Conservation (phyloP, 2,888 invertebrate species). For the Eustalomyia histrio region DNA sequence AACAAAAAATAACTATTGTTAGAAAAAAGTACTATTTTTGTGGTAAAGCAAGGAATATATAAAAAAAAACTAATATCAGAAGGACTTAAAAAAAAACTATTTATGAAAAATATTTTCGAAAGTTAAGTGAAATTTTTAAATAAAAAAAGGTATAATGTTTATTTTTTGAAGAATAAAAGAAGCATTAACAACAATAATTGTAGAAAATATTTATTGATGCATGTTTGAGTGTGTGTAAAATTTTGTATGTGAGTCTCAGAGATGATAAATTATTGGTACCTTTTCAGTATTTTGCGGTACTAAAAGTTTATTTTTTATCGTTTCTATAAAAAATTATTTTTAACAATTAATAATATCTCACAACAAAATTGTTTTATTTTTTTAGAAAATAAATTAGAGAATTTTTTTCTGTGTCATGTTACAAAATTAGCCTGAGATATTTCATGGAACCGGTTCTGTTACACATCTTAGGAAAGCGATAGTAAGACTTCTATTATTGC, state of each 20-base stretch:
- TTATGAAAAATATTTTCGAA: neutral
- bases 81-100: neutral
- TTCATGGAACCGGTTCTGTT: too few relatives aligned
- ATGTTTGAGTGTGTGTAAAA: conserved; percentile 7
- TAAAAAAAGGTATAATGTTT: neutral
- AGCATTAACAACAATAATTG: neutral
- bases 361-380: too few relatives aligned
- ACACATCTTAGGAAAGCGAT: too few relatives aligned
- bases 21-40: neutral
- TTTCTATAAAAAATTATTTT: too few relatives aligned
- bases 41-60: neutral
- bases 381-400: too few relatives aligned
- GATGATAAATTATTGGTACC: neutral
- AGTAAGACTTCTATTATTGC: too few relatives aligned
- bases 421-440: too few relatives aligned
- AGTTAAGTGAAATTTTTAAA: neutral
- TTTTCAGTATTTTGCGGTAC: neutral
- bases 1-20: conserved; percentile 5
- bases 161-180: neutral
- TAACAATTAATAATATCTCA: too few relatives aligned
- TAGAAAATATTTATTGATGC: neutral
- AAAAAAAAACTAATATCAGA: neutral
- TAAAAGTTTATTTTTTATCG: too few relatives aligned
- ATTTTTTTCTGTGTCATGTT: too few relatives aligned
- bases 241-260: neutral